phyloP scores from a whole-genome alignment of 2,888 invertebrate genomes.

The Ditula angustiorana region DNA sequence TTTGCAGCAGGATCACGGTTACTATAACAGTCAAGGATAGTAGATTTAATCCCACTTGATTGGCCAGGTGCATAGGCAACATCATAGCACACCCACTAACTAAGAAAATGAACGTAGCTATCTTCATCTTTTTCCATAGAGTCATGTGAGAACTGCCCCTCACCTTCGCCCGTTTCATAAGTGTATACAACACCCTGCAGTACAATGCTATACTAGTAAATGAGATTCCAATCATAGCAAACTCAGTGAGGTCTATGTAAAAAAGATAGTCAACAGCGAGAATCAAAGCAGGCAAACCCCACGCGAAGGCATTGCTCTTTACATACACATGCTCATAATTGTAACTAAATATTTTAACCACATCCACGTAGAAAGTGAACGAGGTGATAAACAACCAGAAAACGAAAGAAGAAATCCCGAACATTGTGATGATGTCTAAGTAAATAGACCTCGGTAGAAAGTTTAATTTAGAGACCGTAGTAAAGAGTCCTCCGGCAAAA shows the following conservation, averaged over 20 bases:
- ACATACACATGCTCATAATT: background rate
- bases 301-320: background rate
- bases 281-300: background rate
- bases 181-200: conserved; percentile 1
- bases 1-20: background rate
- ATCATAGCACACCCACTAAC: background rate
- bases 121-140: background rate
- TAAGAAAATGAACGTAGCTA: conserved; percentile 13
- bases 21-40: background rate
- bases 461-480: background rate
- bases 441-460: background rate
- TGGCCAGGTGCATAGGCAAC: background rate
- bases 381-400: conserved; percentile 5
- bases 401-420: background rate
- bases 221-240: background rate
- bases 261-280: background rate
- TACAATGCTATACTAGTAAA: background rate
- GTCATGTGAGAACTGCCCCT: background rate
- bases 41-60: background rate
- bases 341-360: conserved; percentile 1
- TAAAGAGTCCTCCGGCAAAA: background rate
- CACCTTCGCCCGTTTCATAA: background rate
- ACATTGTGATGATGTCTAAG: background rate
- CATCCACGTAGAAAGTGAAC: conserved; percentile 3
- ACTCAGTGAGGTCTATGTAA: background rate